A percentile compares a stretch with the other conserved stretches of the same genome.
phyloP scores from a whole-genome alignment of 2,797 vertebrate species.

The Poecilia gillii region DNA sequence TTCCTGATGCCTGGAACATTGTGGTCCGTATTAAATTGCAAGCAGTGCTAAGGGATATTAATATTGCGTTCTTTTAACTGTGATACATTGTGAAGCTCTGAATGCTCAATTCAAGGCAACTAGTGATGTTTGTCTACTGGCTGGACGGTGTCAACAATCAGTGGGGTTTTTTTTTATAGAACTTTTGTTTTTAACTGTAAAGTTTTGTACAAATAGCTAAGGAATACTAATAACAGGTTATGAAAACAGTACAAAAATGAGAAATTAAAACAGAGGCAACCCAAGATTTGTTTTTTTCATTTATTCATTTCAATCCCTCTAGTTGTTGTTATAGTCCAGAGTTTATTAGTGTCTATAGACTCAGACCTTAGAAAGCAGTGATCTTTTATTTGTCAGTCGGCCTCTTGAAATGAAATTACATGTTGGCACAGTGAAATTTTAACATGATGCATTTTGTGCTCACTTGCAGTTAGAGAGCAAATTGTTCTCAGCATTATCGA shows the following conservation, averaged over 20 bases:
- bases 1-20: neutral
- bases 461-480: conserved; percentile 38
- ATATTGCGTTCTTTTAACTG: neutral
- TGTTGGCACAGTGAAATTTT: conserved; percentile 17
- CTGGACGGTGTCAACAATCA: neutral
- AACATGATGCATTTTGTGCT: conserved; percentile 35
- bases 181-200: neutral
- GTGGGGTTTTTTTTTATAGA: neutral
- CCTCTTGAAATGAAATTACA: neutral
- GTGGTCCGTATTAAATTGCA: neutral
- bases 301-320: neutral
- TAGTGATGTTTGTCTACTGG: neutral
- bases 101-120: neutral
- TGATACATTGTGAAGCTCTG: neutral
- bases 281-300: neutral
- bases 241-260: neutral
- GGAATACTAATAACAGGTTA: neutral
- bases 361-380: neutral
- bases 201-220: neutral
- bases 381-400: conserved; percentile 8
- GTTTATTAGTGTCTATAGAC: neutral
- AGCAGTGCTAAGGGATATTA: neutral
- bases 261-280: neutral
- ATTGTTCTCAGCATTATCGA: conserved; percentile 16
- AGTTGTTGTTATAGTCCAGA: neutral